These are phyloP conservation scores for Aelia acuminata DNA, from an alignment of 2,888 invertebrate species.

Conservation along the genomic window DNA sequence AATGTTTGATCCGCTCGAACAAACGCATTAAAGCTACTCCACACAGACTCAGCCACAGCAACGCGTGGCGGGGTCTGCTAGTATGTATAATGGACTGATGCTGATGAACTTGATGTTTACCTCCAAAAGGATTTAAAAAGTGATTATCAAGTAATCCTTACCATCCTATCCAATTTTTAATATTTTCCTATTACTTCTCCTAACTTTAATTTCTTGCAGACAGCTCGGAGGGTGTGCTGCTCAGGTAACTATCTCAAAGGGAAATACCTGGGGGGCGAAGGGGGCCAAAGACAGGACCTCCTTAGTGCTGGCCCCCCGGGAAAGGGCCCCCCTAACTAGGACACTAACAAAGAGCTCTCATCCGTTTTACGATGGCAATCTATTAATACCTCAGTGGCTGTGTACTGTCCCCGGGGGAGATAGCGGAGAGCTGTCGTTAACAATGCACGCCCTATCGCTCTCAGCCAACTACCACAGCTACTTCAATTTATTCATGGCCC, in stretches of 20 bases:
- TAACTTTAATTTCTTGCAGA: background rate
- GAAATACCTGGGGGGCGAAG: background rate
- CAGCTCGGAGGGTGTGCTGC: background rate
- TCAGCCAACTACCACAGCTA: background rate
- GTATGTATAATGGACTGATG: too few species aligned
- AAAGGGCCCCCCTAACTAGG: background rate
- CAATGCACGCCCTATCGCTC: conserved; percentile 13
- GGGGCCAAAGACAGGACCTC: background rate
- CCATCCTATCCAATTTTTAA: too few species aligned
- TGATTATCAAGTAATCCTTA: too few species aligned
- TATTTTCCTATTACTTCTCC: too few species aligned
- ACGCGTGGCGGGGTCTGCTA: too few species aligned
- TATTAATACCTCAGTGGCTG: conserved; percentile 26
- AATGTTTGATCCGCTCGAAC: too few species aligned
- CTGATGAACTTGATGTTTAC: too few species aligned
- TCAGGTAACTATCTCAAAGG: background rate
- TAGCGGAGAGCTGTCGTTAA: background rate
- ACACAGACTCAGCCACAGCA: too few species aligned
- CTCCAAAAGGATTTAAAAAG: too few species aligned
- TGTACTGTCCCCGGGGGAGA: background rate
- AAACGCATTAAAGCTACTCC: too few species aligned
- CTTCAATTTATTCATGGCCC: conserved; percentile 24
- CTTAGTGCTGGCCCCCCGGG: background rate
- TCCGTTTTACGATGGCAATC: conserved; percentile 35
- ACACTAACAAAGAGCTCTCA: conserved; percentile 45